Percentiles rank a stretch among this genome's conserved stretches.
Conservation (phyloP, 2,113 vertebrate genomes). For the Polypterus bichir region DNA sequence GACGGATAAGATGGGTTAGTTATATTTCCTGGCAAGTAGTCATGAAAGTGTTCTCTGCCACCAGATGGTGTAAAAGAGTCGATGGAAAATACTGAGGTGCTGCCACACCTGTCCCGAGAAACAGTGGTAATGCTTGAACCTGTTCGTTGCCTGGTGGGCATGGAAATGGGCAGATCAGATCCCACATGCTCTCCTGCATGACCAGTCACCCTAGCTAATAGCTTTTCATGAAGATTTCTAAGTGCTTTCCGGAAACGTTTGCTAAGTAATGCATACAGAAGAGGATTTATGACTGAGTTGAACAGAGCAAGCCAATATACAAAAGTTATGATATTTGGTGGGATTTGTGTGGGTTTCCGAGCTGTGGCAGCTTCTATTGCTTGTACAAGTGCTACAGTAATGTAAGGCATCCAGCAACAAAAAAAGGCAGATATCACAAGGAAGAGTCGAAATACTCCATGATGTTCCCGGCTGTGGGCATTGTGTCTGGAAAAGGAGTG, state of each 20-base stretch:
- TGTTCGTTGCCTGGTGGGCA: constrained; percentile 9
- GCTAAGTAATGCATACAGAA: constrained; percentile 61
- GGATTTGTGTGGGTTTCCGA: constrained; percentile 34
- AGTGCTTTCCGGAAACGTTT: constrained; percentile 55
- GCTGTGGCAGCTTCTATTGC: constrained; percentile 44
- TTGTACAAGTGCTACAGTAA: constrained; percentile 47
- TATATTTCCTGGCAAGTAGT: constrained; percentile 2
- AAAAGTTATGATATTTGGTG: constrained; percentile 43
- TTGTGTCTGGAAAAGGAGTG: constrained; percentile 27
- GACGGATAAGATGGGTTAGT: constrained; percentile 37
- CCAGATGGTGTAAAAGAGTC: not conserved
- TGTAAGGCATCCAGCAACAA: constrained; percentile 60
- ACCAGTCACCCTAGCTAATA: constrained; percentile 21
- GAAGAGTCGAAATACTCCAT: constrained; percentile 50
- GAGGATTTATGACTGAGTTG: constrained; percentile 62
- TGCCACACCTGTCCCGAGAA: constrained; percentile 3
- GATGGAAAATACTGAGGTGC: not conserved
- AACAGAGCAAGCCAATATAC: constrained; percentile 58
- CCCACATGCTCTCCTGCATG: constrained; percentile 13
- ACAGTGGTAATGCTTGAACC: constrained; percentile 5
- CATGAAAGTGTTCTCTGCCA: not conserved
- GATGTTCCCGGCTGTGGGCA: constrained; percentile 27
- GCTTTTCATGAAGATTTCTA: constrained; percentile 35
- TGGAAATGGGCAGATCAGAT: constrained; percentile 15
- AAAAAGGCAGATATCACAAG: constrained; percentile 55